Conservation (phyloP, 2,797 vertebrate genomes). For the Coendou prehensilis region DNA sequence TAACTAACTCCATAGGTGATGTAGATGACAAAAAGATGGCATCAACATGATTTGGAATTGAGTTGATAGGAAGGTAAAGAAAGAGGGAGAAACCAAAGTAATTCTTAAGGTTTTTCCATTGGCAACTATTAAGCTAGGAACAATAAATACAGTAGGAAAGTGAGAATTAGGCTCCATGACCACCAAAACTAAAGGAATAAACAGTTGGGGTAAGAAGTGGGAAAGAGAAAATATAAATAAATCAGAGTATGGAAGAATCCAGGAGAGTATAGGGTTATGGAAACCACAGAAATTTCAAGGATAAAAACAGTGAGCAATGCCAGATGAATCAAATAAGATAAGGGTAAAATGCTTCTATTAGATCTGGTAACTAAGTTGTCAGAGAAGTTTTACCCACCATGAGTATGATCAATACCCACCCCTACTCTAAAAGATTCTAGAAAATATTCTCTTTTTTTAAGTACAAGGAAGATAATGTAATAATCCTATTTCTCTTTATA, state of each 20-base stretch:
- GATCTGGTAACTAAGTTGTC: neutral
- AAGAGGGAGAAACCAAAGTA: neutral
- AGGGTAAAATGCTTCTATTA: neutral
- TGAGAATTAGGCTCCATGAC: neutral
- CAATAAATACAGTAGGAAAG: neutral
- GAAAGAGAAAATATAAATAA: neutral
- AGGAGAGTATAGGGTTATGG: neutral
- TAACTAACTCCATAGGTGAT: neutral
- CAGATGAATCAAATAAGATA: neutral
- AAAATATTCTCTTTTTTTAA: neutral
- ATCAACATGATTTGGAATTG: neutral
- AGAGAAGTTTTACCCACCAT: neutral
- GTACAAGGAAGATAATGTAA: neutral
- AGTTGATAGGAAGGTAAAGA: neutral
- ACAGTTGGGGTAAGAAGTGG: too few relatives aligned
- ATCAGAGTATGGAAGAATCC: neutral
- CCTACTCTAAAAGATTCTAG: slow-evolving; percentile 30
- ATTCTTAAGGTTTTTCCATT: neutral
- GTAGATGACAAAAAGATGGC: neutral
- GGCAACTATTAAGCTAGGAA: neutral
- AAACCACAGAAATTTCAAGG: slow-evolving; percentile 21
- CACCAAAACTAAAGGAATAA: neutral
- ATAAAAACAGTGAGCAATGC: neutral
- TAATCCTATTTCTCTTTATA: neutral
- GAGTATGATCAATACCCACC: neutral